Evolutionary conservation across 2,113 vertebrate genomes (phyloP).

Genomic region (Etheostoma cragini): DNA sequence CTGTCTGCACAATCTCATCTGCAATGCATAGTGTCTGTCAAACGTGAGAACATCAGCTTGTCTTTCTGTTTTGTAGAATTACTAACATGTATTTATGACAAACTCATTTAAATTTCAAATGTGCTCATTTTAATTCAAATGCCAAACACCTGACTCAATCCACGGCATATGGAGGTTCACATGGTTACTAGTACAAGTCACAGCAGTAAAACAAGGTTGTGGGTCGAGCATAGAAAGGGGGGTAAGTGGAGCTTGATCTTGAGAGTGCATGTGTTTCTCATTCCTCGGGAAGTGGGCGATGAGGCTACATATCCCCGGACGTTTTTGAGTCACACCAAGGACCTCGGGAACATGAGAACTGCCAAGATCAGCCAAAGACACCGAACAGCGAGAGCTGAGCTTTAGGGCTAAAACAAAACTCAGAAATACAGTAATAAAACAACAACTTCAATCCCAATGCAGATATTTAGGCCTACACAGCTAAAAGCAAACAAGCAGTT

Average conservation of each 20-base stretch:
- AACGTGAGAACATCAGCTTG: conserved; percentile 60
- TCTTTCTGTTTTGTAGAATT: conserved; percentile 38
- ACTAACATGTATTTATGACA: conserved; percentile 46
- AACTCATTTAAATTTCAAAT: conserved; percentile 37
- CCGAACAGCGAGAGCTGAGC: conserved; percentile 41
- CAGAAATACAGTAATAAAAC: conserved; percentile 65
- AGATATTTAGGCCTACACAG: conserved; percentile 73
- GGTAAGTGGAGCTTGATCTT: conserved; percentile 37
- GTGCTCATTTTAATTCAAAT: conserved; percentile 8
- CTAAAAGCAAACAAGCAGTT: conserved; percentile 74
- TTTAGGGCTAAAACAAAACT: conserved; percentile 58
- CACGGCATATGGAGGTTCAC: conserved; percentile 5
- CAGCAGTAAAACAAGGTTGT: conserved; percentile 19
- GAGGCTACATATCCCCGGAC: conserved; percentile 56
- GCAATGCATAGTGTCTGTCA: conserved; percentile 56
- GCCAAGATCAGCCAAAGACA: conserved; percentile 76
- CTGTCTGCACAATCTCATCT: conserved; percentile 59
- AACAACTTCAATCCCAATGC: conserved; percentile 73
- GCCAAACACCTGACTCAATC: conserved; percentile 32
- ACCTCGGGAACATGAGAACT: conserved; percentile 66
- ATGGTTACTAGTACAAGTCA: conserved; percentile 1
- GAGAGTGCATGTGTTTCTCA: conserved; percentile 55
- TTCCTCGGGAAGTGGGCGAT: conserved; percentile 59
- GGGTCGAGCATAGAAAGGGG: conserved; percentile 4
- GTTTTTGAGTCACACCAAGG: conserved; percentile 68